phyloP scores from a whole-genome alignment of 1,140 invertebrate species.

The Chrysoperla carnea region DNA sequence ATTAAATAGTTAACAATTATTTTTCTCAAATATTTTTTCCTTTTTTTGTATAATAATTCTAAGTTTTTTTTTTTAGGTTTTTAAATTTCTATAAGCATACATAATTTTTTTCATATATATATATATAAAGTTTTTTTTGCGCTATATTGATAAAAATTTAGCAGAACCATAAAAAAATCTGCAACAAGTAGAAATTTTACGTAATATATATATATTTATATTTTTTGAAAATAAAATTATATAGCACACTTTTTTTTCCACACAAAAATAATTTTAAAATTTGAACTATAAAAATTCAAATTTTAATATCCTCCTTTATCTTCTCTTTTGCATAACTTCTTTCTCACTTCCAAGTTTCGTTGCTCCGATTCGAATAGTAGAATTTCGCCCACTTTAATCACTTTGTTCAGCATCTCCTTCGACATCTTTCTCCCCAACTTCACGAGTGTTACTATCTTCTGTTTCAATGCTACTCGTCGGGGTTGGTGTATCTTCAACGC shows the following conservation, averaged over 20 bases:
- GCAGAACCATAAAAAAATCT: not conserved
- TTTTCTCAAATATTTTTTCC: not conserved
- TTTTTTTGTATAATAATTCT: not conserved
- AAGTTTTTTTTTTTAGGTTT: not conserved
- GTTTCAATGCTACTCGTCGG: slow-evolving; percentile 40
- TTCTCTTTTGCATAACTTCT: not conserved
- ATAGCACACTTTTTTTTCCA: not conserved
- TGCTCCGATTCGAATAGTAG: not conserved
- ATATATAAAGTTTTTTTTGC: not conserved
- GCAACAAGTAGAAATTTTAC: too few species aligned
- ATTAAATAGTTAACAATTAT: not conserved
- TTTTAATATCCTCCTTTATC: not conserved
- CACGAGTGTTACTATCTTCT: slow-evolving; percentile 31
- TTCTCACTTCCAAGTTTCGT: not conserved
- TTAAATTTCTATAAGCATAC: not conserved
- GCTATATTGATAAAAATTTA: not conserved
- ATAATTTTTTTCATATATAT: too few species aligned
- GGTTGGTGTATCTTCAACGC: slow-evolving; percentile 29
- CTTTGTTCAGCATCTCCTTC: slow-evolving; percentile 40
- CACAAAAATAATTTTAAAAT: not conserved
- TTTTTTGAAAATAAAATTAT: not conserved
- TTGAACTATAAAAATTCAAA: not conserved
- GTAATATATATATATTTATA: not conserved
- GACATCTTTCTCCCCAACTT: slow-evolving; percentile 32
- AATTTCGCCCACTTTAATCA: slow-evolving; percentile 19